Base-by-base conservation (phyloP, 2,797 vertebrate species). In the Chaetophractus vellerosus region DNA sequence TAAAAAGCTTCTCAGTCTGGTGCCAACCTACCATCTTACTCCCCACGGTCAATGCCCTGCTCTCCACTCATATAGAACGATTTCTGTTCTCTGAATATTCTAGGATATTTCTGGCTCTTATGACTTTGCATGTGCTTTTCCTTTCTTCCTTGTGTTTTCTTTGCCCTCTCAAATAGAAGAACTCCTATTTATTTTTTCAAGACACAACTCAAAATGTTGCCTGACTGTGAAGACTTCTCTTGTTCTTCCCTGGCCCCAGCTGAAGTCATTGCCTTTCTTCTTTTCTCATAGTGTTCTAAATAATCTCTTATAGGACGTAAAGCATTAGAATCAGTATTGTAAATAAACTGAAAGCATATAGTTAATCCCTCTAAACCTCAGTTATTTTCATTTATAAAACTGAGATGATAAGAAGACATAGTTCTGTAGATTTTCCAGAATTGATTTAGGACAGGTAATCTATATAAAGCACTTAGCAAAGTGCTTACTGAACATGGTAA, bases 371-470 rank as follows among this genome's bases (percentile, higher is more conserved):
- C 52, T 57, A 91, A 75, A 28, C 52, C 38, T 87, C 50, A 16
- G 16, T 18, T 41, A 55, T 71, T 64, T 89, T 52, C 31, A 59
- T 81, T 6, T 38, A 74, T 85, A 75, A 86, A 66, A 69, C 31
- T 5, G 6, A 78, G 33, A 61, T 74, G 74, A 74, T 71, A 80
- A 80, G 72, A 23, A 28, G 86, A 63, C 36, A 50, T 55, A 59
- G 6, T 75, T 78, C 50, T 79, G 6, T 52, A 26, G 9, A 59
- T 7, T 79, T 74, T 52, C 69, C 64, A 1, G 82, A 80, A 91
- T 93, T 68, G 48, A 87, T 45, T 83, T 69, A 68, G n/a, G 24
- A 69, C 83, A 80, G 72, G 9, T 55, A 78, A 81, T 95, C 89
- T 72, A 28, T 81, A 26, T 26, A 41, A 79, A 79, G 48, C 50